Percentiles rank a stretch among this genome's conserved stretches.
Conservation (phyloP, 2,888 invertebrate genomes). For the Cecidostiba fungosa region DNA sequence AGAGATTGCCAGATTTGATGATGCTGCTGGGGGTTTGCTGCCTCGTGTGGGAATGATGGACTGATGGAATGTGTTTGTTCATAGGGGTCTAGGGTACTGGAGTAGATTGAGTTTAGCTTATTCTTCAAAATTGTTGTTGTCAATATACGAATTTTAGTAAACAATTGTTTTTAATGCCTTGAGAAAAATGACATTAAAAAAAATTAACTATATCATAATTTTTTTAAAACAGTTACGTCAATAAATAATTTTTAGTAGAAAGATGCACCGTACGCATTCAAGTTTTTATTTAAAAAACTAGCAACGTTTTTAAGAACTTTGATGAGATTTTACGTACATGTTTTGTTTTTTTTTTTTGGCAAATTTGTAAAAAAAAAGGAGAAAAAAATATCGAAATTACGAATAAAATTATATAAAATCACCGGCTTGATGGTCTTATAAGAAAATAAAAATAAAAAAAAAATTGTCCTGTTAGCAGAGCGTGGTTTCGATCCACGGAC, state of each 20-base stretch:
- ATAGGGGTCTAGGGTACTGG: background rate
- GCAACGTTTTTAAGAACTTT: background rate
- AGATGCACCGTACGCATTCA: too few species aligned
- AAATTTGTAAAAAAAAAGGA: background rate
- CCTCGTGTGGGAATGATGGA: background rate
- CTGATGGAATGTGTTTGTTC: background rate
- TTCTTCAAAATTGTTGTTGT: background rate
- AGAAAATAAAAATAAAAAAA: background rate
- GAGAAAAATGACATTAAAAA: too few species aligned
- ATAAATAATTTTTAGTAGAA: background rate
- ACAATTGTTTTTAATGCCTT: too few species aligned
- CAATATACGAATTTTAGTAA: too few species aligned
- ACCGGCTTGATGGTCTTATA: background rate
- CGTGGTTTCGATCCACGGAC: constrained; percentile 76
- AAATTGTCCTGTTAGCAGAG: constrained; percentile 41
- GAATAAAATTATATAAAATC: background rate
- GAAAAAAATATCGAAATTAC: background rate
- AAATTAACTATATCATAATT: background rate
- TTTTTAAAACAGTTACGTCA: background rate
- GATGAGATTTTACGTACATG: background rate
- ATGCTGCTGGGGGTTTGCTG: background rate
- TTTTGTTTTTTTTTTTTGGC: background rate
- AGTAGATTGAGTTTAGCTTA: background rate
- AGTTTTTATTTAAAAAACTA: background rate
- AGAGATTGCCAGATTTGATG: background rate